Conservation (phyloP, 2,888 invertebrate species). For the Dermolepida albohirtum region DNA sequence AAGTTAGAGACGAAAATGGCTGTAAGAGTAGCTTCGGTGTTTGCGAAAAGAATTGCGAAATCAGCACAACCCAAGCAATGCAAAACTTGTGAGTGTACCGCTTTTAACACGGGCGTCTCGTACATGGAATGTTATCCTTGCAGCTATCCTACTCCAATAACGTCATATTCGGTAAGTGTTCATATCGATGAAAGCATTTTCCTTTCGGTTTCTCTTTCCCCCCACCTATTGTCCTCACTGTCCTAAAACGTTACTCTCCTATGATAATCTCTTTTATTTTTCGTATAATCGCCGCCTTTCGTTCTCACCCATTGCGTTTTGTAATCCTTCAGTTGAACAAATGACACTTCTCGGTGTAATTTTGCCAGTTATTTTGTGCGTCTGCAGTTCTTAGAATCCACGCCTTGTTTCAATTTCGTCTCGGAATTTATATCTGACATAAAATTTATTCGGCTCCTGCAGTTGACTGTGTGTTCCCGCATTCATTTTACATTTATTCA, state of each 20-base stretch:
- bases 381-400: constrained; percentile 57
- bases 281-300: constrained; percentile 44
- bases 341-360: constrained; percentile 58
- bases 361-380: constrained; percentile 57
- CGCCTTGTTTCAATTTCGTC: constrained; percentile 58
- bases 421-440: constrained; percentile 56
- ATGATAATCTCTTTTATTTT: constrained; percentile 31
- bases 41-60: constrained; percentile 74
- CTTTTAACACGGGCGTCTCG: constrained; percentile 74
- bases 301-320: constrained; percentile 56
- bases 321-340: constrained; percentile 60
- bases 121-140: constrained; percentile 76
- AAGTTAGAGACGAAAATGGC: constrained; percentile 70
- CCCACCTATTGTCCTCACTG: neutral
- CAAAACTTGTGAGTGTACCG: constrained; percentile 78
- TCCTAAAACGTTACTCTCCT: constrained; percentile 24
- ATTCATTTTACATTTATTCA: neutral
- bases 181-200: too few species aligned
- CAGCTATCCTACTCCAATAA: constrained; percentile 66
- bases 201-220: too few species aligned
- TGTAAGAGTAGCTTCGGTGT: constrained; percentile 74
- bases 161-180: constrained; percentile 67
- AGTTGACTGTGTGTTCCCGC: constrained; percentile 46
- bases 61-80: constrained; percentile 72
- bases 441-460: constrained; percentile 57